Evolutionary conservation across 2,797 vertebrate genomes (phyloP).

Genomic region (Gila robusta): DNA sequence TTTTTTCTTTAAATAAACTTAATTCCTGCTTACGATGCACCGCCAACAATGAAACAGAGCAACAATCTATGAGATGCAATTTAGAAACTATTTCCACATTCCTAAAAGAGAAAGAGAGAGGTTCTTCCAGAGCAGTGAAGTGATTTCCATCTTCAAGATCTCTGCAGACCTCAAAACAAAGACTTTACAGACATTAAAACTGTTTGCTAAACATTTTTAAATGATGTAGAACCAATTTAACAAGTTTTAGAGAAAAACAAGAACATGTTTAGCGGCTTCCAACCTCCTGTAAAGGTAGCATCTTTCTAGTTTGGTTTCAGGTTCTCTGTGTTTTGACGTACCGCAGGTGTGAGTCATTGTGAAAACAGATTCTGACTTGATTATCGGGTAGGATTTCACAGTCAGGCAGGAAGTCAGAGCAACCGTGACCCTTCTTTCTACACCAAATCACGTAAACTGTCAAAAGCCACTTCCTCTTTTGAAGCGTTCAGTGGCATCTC

Average conservation of each 20-base stretch:
- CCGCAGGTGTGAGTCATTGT: neutral
- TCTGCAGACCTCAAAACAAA: neutral
- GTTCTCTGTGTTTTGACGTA: neutral
- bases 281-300: neutral
- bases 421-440: neutral
- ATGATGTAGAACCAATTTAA: neutral
- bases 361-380: neutral
- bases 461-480: constrained; percentile 31
- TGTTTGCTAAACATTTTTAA: too few species aligned
- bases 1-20: neutral
- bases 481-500: neutral
- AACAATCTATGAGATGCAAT: neutral
- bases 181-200: neutral
- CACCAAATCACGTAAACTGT: constrained; percentile 35
- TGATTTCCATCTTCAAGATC: neutral
- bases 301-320: neutral
- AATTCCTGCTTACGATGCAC: neutral
- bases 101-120: neutral
- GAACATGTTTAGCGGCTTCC: neutral
- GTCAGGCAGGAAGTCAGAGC: neutral
- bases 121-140: neutral
- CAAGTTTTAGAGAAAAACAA: neutral
- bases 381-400: neutral
- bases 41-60: neutral
- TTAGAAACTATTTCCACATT: constrained; percentile 5